Evolutionary conservation across 1,140 invertebrate genomes (phyloP).

Genomic region (Melanaphis sacchari): DNA sequence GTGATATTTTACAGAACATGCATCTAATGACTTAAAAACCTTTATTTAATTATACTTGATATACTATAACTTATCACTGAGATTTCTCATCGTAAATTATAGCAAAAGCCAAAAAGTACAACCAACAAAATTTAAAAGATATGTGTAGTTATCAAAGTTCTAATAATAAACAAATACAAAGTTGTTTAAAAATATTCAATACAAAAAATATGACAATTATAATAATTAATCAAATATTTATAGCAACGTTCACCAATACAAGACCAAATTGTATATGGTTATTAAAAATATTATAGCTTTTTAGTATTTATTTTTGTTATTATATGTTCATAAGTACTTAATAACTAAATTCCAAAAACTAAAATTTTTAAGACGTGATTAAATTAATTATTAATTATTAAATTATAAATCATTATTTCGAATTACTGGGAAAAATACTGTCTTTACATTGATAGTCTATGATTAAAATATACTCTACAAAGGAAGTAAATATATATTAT

Average conservation of each 20-base stretch:
- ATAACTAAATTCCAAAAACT: neutral
- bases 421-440: neutral
- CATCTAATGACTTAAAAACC: too few relatives aligned
- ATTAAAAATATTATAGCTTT: neutral
- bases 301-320: neutral
- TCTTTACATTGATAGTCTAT: neutral
- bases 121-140: too few relatives aligned
- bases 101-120: too few relatives aligned
- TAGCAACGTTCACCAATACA: neutral
- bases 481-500: neutral
- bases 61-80: too few relatives aligned
- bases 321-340: neutral
- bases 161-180: neutral
- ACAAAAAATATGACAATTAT: too few relatives aligned
- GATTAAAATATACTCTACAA: neutral
- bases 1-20: too few relatives aligned
- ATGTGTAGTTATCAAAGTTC: too few relatives aligned
- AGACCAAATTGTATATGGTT: neutral
- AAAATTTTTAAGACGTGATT: neutral
- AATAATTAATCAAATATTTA: neutral
- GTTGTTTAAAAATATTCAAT: neutral
- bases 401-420: neutral
- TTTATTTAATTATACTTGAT: too few relatives aligned
- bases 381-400: neutral
- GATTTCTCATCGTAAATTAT: too few relatives aligned